Evolutionary conservation across 2,797 vertebrate genomes (phyloP), one percentile per base, ranked within the genome.

Genomic region (Sebastes miniatus): DNA sequence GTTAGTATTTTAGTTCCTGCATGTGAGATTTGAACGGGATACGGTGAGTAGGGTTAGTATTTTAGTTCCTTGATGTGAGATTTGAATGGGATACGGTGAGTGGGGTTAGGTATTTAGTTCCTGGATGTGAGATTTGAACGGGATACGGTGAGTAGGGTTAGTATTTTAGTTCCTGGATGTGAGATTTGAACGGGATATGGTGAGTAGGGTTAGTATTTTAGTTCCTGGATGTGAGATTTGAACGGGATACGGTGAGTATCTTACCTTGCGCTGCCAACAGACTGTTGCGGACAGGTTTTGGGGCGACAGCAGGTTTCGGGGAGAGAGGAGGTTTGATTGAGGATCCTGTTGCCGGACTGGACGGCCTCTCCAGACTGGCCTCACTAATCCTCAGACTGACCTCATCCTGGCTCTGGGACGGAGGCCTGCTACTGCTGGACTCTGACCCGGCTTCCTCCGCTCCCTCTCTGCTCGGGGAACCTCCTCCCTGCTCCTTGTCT

Each of bases 401-500:
- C 29, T 79, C 80, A 13, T 90, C 92, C 32, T 80, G 88, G 86
- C 25, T 81, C 69, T 77, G 81, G 5, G 85, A 87, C 0, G 11
- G 34, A 8, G 86, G 70, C 13, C 85, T 52, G 74, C 76, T 83
- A 65, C 63, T 10, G 14, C 34, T 22, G 1, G 71, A 65, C 66
- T 85, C 83, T 0, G 59, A 62, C 25, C n/a, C 66, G 0, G 39
- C 12, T 1, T n/a, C 27, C 20, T 2, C 57, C 1, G 24, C 52
- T n/a, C 16, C 72, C 1, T 96, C 95, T 63, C 91, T 91, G 90
- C 88, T 92, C 79, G 96, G 88, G 14, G 91, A 89, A 2, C 54
- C 88, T 0, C 67, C 91, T 2, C 24, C 93, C 0, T 94, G 93
- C 86, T 98, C 98, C 79, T 95, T 96, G 90, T 98, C 98, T 89